Percentiles rank a stretch among this genome's conserved stretches.
Conservation (phyloP, 2,113 vertebrate species). For the Chamaetylas fuelleborni region DNA sequence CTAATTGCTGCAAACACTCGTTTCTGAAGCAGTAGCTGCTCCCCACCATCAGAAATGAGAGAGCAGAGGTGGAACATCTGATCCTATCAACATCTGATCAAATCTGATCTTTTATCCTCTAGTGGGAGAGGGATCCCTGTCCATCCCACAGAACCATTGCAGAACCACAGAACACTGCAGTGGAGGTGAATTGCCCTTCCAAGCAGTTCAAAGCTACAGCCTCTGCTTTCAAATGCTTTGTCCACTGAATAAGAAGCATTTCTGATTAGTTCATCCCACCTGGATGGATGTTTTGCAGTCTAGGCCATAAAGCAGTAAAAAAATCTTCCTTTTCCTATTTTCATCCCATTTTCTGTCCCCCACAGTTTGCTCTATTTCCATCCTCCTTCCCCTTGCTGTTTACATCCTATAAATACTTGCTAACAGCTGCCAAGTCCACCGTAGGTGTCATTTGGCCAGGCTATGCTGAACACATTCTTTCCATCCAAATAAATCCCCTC, state of each 20-base stretch:
- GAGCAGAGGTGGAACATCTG: neutral
- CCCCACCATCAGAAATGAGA: neutral
- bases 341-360: neutral
- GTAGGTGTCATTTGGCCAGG: constrained; percentile 18
- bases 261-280: neutral
- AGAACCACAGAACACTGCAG: neutral
- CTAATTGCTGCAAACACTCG: neutral
- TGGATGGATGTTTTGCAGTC: neutral
- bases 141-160: neutral
- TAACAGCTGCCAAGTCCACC: constrained; percentile 42
- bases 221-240: neutral
- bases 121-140: neutral
- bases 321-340: neutral
- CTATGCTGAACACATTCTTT: constrained; percentile 48
- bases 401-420: constrained; percentile 44
- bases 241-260: neutral
- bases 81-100: neutral
- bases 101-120: neutral
- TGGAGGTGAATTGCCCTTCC: rapidly evolving
- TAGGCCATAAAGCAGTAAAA: neutral
- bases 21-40: neutral
- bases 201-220: neutral
- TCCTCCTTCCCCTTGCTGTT: constrained; percentile 18
- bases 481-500: constrained; percentile 49
- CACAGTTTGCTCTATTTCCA: neutral